Evolutionary conservation across 1,140 invertebrate species (phyloP).

Genomic region (Brachionus manjavacas): DNA sequence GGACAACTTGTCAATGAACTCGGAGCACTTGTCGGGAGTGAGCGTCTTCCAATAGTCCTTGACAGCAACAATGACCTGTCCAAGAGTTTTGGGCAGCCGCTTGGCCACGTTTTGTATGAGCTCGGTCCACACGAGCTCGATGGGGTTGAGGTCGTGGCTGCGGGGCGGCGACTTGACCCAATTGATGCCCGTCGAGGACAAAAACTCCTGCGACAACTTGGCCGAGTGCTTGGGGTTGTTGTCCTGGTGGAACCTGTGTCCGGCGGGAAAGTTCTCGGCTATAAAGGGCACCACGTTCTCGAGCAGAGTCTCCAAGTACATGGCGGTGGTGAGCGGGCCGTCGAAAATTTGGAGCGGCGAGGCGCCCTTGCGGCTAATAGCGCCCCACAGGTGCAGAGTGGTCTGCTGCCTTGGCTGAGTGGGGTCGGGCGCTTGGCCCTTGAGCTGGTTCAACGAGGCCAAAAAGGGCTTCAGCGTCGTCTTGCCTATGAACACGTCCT

Average conservation of each 20-base stretch:
- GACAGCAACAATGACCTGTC: slow-evolving; percentile 33
- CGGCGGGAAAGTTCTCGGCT: slow-evolving; percentile 17
- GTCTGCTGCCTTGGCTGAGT: slow-evolving; percentile 20
- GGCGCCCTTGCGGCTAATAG: slow-evolving; percentile 33
- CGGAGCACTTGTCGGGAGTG: slow-evolving; percentile 36
- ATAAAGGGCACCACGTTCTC: slow-evolving; percentile 40
- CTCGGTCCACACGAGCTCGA: slow-evolving; percentile 36
- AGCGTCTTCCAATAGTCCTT: slow-evolving; percentile 36
- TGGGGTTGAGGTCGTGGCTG: slow-evolving; percentile 35
- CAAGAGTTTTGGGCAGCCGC: slow-evolving; percentile 31
- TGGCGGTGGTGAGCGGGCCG: slow-evolving; percentile 18
- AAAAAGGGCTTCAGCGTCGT: slow-evolving; percentile 24
- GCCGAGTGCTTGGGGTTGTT: slow-evolving; percentile 41
- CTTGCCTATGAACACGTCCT: slow-evolving; percentile 35
- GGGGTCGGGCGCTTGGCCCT: slow-evolving; percentile 30
- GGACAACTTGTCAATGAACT: slow-evolving; percentile 18
- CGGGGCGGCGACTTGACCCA: slow-evolving; percentile 38
- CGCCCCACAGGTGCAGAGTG: slow-evolving; percentile 32
- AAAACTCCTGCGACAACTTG: slow-evolving; percentile 38
- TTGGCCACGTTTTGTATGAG: slow-evolving; percentile 26
- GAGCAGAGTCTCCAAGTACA: slow-evolving; percentile 26
- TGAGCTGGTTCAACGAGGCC: slow-evolving; percentile 28
- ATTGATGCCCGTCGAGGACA: slow-evolving; percentile 29
- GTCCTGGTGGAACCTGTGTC: slow-evolving; percentile 27
- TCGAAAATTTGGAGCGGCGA: slow-evolving; percentile 34